Evolutionary conservation across 2,888 invertebrate genomes (phyloP).

Genomic region (Apodemia zela): DNA sequence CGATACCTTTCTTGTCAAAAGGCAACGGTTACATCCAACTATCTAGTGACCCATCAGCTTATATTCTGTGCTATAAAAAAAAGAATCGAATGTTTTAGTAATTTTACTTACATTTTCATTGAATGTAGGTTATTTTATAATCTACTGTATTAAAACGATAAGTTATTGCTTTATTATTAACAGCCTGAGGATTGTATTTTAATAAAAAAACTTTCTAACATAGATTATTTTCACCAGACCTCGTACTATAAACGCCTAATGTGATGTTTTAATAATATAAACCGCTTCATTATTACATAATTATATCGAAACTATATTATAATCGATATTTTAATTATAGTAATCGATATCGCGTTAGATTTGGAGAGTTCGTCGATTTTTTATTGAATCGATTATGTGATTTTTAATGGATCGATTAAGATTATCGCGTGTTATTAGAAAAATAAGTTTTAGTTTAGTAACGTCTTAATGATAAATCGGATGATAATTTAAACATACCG

Average conservation of each 20-base stretch:
- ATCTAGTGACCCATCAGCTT: too few species aligned
- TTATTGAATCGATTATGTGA: constrained; percentile 39
- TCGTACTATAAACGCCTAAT: constrained; percentile 19
- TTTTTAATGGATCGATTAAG: constrained; percentile 46
- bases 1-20: too few species aligned
- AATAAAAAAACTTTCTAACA: too few species aligned
- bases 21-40: too few species aligned
- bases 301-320: constrained; percentile 29
- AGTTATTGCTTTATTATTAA: too few species aligned
- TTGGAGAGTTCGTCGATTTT: constrained; percentile 33
- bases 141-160: too few species aligned
- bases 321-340: constrained; percentile 60
- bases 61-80: too few species aligned
- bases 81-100: too few species aligned
- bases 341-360: constrained; percentile 52
- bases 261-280: constrained; percentile 50
- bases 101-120: too few species aligned
- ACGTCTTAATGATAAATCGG: constrained; percentile 50
- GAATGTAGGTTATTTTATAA: too few species aligned
- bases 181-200: too few species aligned
- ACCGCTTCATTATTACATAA: constrained; percentile 56
- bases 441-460: constrained; percentile 53
- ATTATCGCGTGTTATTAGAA: constrained; percentile 59
- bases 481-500: constrained; percentile 43
- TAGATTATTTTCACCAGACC: background rate